Evolutionary conservation across 2,113 vertebrate genomes (phyloP), one percentile per base, ranked within the genome.

Genomic region (Colistium nudipinnis): DNA sequence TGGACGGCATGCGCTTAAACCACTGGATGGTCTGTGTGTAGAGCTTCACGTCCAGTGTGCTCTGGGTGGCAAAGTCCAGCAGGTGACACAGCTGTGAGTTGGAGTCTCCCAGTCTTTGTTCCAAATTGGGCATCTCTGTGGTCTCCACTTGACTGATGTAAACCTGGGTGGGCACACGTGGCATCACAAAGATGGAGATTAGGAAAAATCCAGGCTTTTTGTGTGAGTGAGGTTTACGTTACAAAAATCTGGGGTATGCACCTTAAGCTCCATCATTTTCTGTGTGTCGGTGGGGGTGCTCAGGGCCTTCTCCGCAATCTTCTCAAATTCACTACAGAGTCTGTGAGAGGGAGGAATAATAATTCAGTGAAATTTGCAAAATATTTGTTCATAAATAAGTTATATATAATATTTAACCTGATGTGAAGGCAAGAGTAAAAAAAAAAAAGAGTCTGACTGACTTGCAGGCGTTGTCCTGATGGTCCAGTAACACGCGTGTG

Each of bases 261-360:
- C 96, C 94, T 95, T 94, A 75, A 96, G 90, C 62, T 93, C 92
- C 92, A 96, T 94, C 19, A 97, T 89, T 19, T 92, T 91, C 19
- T 95, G 90, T 14, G 95, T 97, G 78, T 94, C 94, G 45, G 88
- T 78, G 2, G 95, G 96, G 4, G 91, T 93, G 64, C 87, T 92
- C 62, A 96, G 90, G 27, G 95, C 94, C 78, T 91, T 96, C 68
- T 94, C 94, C 49, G 95, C 88, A 87, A 98, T 95, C 76, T 57
- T 92, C 79, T 95, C 92, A 94, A 95, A 96, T 60, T 95, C 94
- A 16, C 88, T 70, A 79, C 95, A 95, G 14, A 98, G 76, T 64
- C 96, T 97, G 86, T 75, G 88, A 90, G 41, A 57, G 16, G 49
- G 36, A 47, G 13, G 64, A 13, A 3, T 11, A 65, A 62, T 69